These are phyloP conservation scores for Synergus umbraculus DNA, from an alignment of 2,888 invertebrate genomes.

Conservation along the genomic window DNA sequence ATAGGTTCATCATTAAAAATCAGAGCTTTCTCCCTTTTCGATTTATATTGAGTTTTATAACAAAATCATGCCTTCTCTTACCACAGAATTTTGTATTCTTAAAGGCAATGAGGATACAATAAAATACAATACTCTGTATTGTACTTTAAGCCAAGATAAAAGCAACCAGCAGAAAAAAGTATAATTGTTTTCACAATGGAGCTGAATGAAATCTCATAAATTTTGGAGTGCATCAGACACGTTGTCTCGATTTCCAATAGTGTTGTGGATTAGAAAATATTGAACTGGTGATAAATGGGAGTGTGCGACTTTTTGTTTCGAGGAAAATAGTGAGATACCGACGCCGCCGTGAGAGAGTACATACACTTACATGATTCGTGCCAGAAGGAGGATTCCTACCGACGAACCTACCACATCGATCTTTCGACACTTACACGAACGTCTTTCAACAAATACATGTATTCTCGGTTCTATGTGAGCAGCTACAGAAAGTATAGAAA, in stretches of 20 bases:
- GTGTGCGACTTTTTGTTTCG: neutral
- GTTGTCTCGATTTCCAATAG: conserved; percentile 40
- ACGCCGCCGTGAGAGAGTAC: neutral
- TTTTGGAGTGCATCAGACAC: neutral
- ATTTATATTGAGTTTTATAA: too few relatives aligned
- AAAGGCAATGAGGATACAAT: too few relatives aligned
- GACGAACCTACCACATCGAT: conserved; percentile 48
- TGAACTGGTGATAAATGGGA: conserved; percentile 48
- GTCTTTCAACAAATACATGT: conserved; percentile 13
- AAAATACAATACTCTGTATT: too few relatives aligned
- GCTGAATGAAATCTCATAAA: neutral
- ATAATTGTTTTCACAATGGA: neutral
- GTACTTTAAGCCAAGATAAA: too few relatives aligned
- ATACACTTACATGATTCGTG: neutral
- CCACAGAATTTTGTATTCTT: too few relatives aligned
- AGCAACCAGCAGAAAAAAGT: neutral
- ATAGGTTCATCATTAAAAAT: too few relatives aligned
- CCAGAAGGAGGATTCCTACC: conserved; percentile 40
- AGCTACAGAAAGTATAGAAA: conserved; percentile 44
- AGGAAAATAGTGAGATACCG: conserved; percentile 22
- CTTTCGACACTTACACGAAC: conserved; percentile 38
- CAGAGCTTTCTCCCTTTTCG: too few relatives aligned
- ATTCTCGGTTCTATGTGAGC: conserved; percentile 3
- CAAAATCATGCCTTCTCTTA: too few relatives aligned
- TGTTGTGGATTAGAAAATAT: conserved; percentile 47